Evolutionary conservation across 2,113 vertebrate genomes (phyloP).

Genomic region (Saiga tatarica): DNA sequence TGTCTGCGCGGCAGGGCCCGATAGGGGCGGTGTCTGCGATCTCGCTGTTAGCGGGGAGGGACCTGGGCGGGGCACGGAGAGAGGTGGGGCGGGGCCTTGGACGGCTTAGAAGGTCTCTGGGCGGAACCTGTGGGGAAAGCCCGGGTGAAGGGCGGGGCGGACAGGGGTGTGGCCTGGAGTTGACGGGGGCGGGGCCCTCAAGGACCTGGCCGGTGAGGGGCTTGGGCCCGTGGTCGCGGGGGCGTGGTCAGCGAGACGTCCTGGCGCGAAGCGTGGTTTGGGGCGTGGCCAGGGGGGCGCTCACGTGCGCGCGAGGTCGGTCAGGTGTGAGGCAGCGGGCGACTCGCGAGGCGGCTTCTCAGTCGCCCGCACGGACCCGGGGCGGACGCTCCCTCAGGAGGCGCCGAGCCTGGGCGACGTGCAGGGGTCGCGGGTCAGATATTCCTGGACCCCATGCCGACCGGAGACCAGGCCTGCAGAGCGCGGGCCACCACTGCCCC

Average conservation of each 20-base stretch:
- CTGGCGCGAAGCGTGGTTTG: neutral
- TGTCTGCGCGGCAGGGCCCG: neutral
- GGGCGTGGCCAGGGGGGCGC: neutral
- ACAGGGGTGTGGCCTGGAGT: neutral
- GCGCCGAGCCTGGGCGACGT: no score
- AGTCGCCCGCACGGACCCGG: fast-evolving
- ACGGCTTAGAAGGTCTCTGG: neutral
- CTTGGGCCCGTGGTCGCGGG: no score
- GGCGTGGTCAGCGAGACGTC: neutral
- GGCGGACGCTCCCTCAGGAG: neutral
- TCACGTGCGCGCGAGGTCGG: neutral
- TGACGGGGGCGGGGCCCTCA: neutral
- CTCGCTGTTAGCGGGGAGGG: neutral
- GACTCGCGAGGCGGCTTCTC: fast-evolving
- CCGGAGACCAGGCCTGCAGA: neutral
- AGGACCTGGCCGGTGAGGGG: neutral
- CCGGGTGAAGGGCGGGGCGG: neutral
- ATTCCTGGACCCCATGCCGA: neutral
- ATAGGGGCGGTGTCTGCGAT: neutral
- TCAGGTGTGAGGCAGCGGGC: fast-evolving
- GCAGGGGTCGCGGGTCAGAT: no score
- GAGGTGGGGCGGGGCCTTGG: neutral
- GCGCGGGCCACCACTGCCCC: neutral
- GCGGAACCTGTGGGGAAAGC: neutral
- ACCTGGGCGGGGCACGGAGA: neutral